A percentile compares a stretch with the other conserved stretches of the same genome.
Evolutionary conservation across 2,888 invertebrate species (phyloP).

Genomic region (Rugalucina vietnamica): DNA sequence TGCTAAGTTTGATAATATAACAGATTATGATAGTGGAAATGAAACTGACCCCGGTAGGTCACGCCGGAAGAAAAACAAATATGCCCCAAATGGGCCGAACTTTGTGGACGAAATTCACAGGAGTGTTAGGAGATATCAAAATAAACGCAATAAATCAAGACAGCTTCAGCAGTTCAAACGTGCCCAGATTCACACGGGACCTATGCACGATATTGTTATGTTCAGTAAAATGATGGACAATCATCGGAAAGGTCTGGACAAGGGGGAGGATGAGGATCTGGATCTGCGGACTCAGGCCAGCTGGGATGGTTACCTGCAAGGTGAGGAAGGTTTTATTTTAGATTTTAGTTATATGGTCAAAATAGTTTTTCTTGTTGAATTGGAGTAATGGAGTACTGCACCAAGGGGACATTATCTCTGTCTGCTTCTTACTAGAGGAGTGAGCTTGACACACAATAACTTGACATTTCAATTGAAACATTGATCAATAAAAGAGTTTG

Average conservation of each 20-base stretch:
- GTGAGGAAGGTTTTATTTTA: slow-evolving; percentile 48
- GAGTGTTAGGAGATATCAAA: slow-evolving; percentile 74
- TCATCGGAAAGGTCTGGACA: slow-evolving; percentile 55
- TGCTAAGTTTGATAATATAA: background rate
- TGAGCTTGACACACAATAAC: no score
- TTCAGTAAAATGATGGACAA: slow-evolving; percentile 73
- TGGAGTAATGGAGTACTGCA: background rate
- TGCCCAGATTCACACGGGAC: slow-evolving; percentile 75
- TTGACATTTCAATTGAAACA: no score
- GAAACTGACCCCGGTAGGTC: slow-evolving; percentile 50
- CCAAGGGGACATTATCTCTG: no score
- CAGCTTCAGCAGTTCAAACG: slow-evolving; percentile 73
- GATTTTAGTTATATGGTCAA: no score
- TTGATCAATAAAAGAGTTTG: no score
- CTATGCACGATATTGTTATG: slow-evolving; percentile 73
- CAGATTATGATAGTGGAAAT: slow-evolving; percentile 59
- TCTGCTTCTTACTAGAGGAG: no score
- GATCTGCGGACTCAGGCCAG: slow-evolving; percentile 60
- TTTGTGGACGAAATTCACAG: slow-evolving; percentile 62
- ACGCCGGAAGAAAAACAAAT: slow-evolving; percentile 28
- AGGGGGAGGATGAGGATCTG: slow-evolving; percentile 59
- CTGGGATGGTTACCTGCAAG: slow-evolving; percentile 70
- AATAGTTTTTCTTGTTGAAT: no score
- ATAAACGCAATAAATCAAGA: slow-evolving; percentile 69
- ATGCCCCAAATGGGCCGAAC: slow-evolving; percentile 13